These are phyloP conservation scores for Threskiornis aethiopicus DNA, from an alignment of 2,797 vertebrate species.

Conservation along the genomic window DNA sequence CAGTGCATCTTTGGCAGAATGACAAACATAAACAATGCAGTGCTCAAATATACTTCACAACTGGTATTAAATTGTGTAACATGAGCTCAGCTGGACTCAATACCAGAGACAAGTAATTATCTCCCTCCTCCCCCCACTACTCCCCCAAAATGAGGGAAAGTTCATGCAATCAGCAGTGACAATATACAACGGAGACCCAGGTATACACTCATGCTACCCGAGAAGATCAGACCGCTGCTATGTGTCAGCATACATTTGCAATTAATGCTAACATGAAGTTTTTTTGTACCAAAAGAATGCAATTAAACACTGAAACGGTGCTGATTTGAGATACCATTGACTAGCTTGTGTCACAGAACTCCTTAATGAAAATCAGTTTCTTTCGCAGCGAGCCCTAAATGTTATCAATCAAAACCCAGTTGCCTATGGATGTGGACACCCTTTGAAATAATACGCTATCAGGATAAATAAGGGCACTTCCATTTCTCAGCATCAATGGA, in stretches of 20 bases:
- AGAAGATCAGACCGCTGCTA: background rate
- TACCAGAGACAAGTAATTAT: background rate
- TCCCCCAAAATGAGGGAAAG: background rate
- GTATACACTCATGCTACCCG: accelerated
- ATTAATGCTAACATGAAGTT: background rate
- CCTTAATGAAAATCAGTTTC: constrained; percentile 10
- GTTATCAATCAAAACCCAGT: constrained; percentile 35
- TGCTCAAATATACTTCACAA: background rate
- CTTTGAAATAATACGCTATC: constrained; percentile 28
- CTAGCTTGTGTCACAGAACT: background rate
- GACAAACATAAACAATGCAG: background rate
- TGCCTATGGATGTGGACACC: background rate
- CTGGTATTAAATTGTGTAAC: background rate
- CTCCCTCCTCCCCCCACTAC: background rate
- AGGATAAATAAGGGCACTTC: constrained; percentile 22
- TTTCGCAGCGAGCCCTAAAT: background rate
- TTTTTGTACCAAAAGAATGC: background rate
- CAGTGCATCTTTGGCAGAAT: background rate
- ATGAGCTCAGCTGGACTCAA: background rate
- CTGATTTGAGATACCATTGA: background rate
- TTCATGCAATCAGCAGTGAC: background rate
- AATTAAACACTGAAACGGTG: background rate
- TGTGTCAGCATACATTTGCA: background rate
- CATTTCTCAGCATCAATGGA: constrained; percentile 8
- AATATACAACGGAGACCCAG: background rate